phyloP scores from a whole-genome alignment of 2,113 vertebrate genomes.

The Connochaetes taurinus region DNA sequence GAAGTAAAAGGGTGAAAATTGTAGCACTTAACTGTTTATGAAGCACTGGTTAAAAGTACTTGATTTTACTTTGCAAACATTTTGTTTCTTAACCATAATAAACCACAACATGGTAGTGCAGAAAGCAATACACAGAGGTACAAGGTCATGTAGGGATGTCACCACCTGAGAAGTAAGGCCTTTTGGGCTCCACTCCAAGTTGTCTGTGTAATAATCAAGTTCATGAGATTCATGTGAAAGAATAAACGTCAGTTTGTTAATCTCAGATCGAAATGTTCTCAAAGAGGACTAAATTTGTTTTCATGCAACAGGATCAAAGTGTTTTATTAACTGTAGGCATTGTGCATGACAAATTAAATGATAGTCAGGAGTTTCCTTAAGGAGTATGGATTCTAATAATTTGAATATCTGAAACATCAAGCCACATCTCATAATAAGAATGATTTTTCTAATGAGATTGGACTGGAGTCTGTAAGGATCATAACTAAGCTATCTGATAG shows the following conservation, averaged over 20 bases:
- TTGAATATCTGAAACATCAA: neutral
- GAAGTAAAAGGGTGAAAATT: neutral
- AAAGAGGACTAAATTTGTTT: neutral
- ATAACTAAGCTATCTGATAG: neutral
- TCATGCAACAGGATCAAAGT: neutral
- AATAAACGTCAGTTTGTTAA: neutral
- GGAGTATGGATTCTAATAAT: neutral
- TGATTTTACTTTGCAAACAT: neutral
- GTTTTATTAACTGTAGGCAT: neutral
- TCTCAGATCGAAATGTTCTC: neutral
- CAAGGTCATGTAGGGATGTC: neutral
- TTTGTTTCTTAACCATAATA: neutral
- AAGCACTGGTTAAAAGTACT: neutral
- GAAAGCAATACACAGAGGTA: neutral
- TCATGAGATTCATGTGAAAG: neutral
- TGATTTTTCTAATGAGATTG: neutral
- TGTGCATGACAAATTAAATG: neutral
- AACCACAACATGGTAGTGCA: neutral
- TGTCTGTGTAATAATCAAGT: neutral
- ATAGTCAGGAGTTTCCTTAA: neutral
- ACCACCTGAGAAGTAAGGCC: neutral
- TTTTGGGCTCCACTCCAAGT: neutral
- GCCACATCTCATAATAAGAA: neutral
- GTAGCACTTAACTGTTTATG: neutral
- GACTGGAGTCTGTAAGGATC: neutral